Evolutionary conservation across 2,888 invertebrate species (phyloP).

Genomic region (Metacarcinus magister): DNA sequence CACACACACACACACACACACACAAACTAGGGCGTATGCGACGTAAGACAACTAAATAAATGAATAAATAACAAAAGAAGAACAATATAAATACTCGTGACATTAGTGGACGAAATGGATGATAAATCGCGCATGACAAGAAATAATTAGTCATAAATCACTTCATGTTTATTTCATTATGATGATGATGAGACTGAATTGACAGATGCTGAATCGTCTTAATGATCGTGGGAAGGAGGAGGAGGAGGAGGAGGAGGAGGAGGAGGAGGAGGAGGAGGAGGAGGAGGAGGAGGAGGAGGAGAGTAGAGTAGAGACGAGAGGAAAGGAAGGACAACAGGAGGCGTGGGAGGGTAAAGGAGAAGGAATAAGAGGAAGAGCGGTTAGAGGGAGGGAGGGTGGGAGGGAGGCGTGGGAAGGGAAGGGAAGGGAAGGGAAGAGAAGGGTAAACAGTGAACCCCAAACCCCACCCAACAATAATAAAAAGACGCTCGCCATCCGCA

Average conservation of each 20-base stretch:
- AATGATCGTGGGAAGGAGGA: background rate
- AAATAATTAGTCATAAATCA: background rate
- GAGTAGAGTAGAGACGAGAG: background rate
- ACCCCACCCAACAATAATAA: too few species aligned
- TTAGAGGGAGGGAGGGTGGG: background rate
- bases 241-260: background rate
- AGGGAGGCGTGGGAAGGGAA: background rate
- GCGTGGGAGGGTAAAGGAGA: slow-evolving; percentile 12
- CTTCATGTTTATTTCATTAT: background rate
- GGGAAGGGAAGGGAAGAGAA: background rate
- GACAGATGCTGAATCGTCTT: background rate
- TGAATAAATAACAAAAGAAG: background rate
- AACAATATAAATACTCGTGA: too few species aligned
- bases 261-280: background rate
- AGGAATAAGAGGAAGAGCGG: slow-evolving; percentile 6
- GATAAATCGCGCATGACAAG: background rate
- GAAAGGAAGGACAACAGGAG: background rate
- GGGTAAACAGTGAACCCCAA: background rate
- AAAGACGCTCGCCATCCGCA: background rate
- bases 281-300: background rate
- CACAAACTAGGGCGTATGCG: too few species aligned
- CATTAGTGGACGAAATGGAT: background rate
- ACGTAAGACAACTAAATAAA: background rate
- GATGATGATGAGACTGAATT: background rate
- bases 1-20: background rate